phyloP scores from a whole-genome alignment of 1,140 invertebrate genomes.

The Bombus breviceps region DNA sequence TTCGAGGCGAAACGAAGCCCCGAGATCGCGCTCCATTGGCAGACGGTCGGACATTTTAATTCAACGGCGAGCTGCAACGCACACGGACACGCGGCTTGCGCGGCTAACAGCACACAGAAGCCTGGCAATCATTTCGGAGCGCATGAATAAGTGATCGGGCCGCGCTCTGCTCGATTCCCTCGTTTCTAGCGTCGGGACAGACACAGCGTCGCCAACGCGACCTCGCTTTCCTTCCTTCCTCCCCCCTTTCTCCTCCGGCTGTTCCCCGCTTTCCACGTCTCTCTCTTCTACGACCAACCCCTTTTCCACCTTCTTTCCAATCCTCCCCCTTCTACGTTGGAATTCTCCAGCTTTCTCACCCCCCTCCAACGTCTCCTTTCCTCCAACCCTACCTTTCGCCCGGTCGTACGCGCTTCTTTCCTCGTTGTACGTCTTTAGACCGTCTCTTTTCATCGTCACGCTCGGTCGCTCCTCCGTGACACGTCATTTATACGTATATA shows the following conservation, averaged over 20 bases:
- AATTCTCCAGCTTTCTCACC: not conserved
- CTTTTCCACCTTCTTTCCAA: not conserved
- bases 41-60: conserved; percentile 58
- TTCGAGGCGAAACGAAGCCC: conserved; percentile 8
- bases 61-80: conserved; percentile 43
- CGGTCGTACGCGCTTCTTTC: not conserved
- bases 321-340: not conserved
- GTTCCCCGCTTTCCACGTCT: not conserved
- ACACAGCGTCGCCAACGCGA: conserved; percentile 68
- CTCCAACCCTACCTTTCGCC: not conserved
- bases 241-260: not conserved
- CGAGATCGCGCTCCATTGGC: conserved; percentile 29
- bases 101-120: conserved; percentile 57
- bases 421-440: not conserved
- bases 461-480: not conserved
- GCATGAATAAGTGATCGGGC: conserved; percentile 77
- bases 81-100: not conserved
- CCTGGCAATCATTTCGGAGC: conserved; percentile 76
- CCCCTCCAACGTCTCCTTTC: not conserved
- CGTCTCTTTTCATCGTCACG: conserved; percentile 10
- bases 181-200: conserved; percentile 62
- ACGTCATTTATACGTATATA: conserved; percentile 32
- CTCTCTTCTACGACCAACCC: not conserved
- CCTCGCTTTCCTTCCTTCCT: conserved; percentile 46
- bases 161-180: conserved; percentile 58